phyloP scores from a whole-genome alignment of 2,113 vertebrate species.

The Aldabrachelys gigantea region DNA sequence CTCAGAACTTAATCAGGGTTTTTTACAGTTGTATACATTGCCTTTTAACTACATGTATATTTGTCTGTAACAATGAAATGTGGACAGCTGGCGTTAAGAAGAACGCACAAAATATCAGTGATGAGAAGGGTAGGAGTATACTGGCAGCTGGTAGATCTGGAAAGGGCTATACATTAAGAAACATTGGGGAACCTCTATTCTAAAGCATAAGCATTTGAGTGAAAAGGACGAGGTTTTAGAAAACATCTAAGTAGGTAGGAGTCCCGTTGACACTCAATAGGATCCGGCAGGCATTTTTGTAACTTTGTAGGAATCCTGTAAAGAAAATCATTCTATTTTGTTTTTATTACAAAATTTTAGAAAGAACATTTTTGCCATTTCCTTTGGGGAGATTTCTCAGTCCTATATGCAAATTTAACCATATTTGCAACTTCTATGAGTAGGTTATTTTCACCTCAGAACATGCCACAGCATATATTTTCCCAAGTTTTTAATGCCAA shows the following conservation, averaged over 20 bases:
- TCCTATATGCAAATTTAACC: neutral
- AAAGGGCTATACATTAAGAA: no score
- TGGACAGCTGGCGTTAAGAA: neutral
- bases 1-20: neutral
- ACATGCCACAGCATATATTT: neutral
- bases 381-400: neutral
- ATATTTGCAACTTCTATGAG: neutral
- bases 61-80: neutral
- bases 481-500: neutral
- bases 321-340: conserved; percentile 9
- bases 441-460: neutral
- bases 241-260: conserved; percentile 60
- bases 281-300: conserved; percentile 29
- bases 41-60: neutral
- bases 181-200: neutral
- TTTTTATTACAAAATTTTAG: conserved; percentile 36
- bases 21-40: neutral
- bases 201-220: conserved; percentile 71
- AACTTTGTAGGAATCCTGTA: neutral
- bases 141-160: conserved; percentile 12
- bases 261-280: conserved; percentile 49
- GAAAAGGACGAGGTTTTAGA: conserved; percentile 58
- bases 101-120: neutral
- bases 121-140: no score
- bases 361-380: neutral